Base-by-base conservation (phyloP, 2,888 invertebrate species). In the Muscina levida region DNA sequence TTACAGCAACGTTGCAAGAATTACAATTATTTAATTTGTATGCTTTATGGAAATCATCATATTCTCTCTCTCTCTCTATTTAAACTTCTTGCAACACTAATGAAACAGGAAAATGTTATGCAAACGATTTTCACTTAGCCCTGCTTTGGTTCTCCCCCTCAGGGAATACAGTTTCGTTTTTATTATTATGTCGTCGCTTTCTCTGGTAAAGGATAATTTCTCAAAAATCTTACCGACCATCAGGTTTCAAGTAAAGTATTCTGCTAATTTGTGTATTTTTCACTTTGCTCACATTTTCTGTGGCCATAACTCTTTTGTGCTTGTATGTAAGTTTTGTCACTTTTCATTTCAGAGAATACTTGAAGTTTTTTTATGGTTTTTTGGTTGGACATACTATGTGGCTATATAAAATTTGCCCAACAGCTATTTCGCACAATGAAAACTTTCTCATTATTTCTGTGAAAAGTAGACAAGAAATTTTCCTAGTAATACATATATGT, bases 1-100 rank as follows among this genome's bases (percentile, higher is more conserved):
- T 19, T 37, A 13, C 10, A 22, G 17, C 56, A 22, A 56, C 26
- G 13, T 56, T 31, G 62, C 42, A 11, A 15, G 10, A 22, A 62
- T 62, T 62, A 62, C n/a, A 13, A 11, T 62, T 62, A 62, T 62
- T 62, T 39, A 42, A 39, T 62, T 39, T 37, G 62, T 39, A 62
- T 39, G 22, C 13, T 62, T 62, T 62, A 62, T 62, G 62, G 37
- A 62, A 62, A 62, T 42, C 13, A 19, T 37, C 11, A 10, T 42
- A 19, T 39, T 39, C 39, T 22, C 24, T 2, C 44, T 53, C 22
- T 17, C 2, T 15, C 15, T n/a, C 24, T n/a, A n/a, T n/a, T n/a
- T n/a, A n/a, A n/a, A n/a, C n/a, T n/a, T n/a, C n/a, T n/a, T n/a
- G n/a, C n/a, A n/a, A n/a, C n/a, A n/a, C n/a, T n/a, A n/a, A n/a